These are phyloP conservation scores for Microctonus brassicae DNA, from an alignment of 2,888 invertebrate genomes.

Conservation along the genomic window DNA sequence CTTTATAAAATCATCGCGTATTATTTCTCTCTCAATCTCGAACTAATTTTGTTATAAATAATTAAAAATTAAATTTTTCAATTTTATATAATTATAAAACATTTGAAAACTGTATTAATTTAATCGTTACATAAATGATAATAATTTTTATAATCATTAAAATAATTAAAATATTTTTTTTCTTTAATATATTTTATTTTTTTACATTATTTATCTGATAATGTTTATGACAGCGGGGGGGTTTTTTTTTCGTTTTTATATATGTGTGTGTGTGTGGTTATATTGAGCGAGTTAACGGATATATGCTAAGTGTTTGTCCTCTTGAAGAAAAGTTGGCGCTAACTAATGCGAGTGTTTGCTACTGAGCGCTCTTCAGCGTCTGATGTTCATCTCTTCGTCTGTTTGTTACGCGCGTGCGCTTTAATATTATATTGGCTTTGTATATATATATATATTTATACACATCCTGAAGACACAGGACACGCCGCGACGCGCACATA, in stretches of 20 bases:
- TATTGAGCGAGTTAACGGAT: constrained; percentile 56
- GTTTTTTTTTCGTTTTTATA: constrained; percentile 32
- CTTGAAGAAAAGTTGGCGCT: constrained; percentile 55
- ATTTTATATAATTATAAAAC: too few species aligned
- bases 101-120: too few species aligned
- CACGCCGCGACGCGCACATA: neutral
- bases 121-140: too few species aligned
- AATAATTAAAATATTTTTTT: too few species aligned
- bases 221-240: constrained; percentile 49
- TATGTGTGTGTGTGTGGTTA: neutral
- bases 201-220: neutral
- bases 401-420: neutral
- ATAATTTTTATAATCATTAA: too few species aligned
- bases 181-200: too few species aligned
- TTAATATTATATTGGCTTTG: neutral
- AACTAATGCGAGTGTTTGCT: constrained; percentile 58
- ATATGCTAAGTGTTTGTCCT: constrained; percentile 63
- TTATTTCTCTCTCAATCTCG: too few species aligned
- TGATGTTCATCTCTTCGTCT: neutral
- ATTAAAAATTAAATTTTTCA: too few species aligned
- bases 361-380: constrained; percentile 3
- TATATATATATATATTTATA: too few species aligned
- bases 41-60: too few species aligned
- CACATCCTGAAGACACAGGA: too few species aligned
- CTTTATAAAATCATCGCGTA: too few species aligned